Conservation (phyloP, 2,888 invertebrate genomes). For the Zygogramma bicolorata region DNA sequence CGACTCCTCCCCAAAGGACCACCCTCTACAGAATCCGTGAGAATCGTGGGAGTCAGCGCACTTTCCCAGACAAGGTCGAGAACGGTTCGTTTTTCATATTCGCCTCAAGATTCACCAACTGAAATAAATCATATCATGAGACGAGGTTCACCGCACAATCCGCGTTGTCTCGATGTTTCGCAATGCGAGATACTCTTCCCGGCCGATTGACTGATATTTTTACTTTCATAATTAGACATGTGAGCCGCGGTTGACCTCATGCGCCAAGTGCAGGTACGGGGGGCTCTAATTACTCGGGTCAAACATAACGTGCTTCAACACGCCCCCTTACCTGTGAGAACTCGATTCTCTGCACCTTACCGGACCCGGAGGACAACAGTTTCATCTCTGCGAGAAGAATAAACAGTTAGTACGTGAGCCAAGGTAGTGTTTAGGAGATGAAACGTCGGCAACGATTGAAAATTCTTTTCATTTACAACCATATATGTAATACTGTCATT, state of each 20-base stretch:
- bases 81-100: no score
- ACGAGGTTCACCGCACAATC: background rate
- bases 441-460: no score
- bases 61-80: no score
- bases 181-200: background rate
- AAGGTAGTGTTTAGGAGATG: no score
- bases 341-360: conserved; percentile 55
- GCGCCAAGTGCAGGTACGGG: conserved; percentile 45
- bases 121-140: no score
- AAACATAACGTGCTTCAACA: conserved; percentile 62
- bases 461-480: background rate
- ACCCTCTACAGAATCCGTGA: no score
- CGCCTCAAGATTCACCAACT: no score
- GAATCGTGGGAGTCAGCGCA: no score
- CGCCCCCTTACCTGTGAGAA: conserved; percentile 62
- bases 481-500: no score
- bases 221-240: conserved; percentile 44
- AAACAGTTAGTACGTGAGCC: conserved; percentile 18
- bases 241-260: conserved; percentile 52
- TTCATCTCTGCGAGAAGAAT: conserved; percentile 7
- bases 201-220: conserved; percentile 26
- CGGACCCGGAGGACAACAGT: conserved; percentile 48
- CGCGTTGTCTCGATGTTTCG: background rate
- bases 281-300: conserved; percentile 64
- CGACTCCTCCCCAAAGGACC: no score